Percentiles rank a stretch among this genome's conserved stretches.
Conservation (phyloP, 2,113 vertebrate genomes). For the Pseudolaguvia tuberculata region DNA sequence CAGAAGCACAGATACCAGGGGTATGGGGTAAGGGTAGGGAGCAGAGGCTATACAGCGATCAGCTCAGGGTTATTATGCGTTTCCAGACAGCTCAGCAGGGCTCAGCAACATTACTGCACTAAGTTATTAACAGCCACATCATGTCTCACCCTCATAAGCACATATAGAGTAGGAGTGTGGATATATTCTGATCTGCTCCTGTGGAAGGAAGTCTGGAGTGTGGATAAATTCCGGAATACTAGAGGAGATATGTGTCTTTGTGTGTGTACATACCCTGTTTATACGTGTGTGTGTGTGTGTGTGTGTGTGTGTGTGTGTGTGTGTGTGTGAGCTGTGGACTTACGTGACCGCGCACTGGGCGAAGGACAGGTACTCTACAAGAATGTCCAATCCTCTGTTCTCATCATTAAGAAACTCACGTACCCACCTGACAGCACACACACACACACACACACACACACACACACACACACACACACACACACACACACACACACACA, state of each 20-base stretch:
- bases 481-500: constrained; percentile 45
- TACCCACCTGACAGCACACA: constrained; percentile 80
- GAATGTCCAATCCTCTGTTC: constrained; percentile 89
- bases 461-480: constrained; percentile 45
- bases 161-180: constrained; percentile 27
- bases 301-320: neutral
- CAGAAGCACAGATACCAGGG: constrained; percentile 35
- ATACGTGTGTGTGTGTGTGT: neutral
- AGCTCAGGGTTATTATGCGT: constrained; percentile 56
- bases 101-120: constrained; percentile 30
- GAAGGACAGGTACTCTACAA: constrained; percentile 95
- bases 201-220: neutral
- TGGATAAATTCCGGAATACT: neutral
- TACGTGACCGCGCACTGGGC: constrained; percentile 93
- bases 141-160: constrained; percentile 42
- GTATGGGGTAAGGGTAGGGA: constrained; percentile 48
- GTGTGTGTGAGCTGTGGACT: constrained; percentile 62
- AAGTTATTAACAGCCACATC: constrained; percentile 15
- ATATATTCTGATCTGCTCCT: neutral
- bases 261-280: too few relatives aligned
- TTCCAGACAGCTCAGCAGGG: constrained; percentile 60
- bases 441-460: constrained; percentile 43
- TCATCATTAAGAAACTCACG: constrained; percentile 95
- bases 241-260: too few relatives aligned
- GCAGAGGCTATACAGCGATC: constrained; percentile 58